A percentile compares a stretch with the other conserved stretches of the same genome.
These are phyloP conservation scores for Listronotus oregonensis DNA, from an alignment of 1,140 invertebrate genomes.

Conservation along the genomic window DNA sequence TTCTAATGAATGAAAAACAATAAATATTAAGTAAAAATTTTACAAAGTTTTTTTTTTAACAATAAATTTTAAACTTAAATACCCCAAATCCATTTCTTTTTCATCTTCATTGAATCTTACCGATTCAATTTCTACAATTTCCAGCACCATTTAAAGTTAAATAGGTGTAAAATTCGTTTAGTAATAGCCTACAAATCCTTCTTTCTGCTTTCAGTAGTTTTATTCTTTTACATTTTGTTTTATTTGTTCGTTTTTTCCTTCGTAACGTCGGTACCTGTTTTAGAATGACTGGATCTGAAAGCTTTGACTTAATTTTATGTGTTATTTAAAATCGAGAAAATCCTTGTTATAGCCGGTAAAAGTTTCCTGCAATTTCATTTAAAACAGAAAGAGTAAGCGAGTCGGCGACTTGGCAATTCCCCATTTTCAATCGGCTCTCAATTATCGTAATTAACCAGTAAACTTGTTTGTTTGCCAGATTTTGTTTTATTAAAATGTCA, in stretches of 20 bases:
- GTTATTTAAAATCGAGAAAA: constrained; percentile 46
- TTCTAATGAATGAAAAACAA: too few species aligned
- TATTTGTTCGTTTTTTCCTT: constrained; percentile 19
- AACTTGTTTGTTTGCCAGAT: neutral
- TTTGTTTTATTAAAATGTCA: constrained; percentile 21
- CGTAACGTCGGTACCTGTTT: constrained; percentile 29
- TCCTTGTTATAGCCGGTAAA: constrained; percentile 41
- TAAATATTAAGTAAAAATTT: too few species aligned
- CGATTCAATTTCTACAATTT: constrained; percentile 42
- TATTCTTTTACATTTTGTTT: constrained; percentile 36
- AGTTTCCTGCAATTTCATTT: constrained; percentile 45
- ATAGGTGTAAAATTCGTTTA: constrained; percentile 56
- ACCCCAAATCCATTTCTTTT: constrained; percentile 3
- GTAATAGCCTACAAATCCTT: constrained; percentile 52
- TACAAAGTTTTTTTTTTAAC: too few species aligned
- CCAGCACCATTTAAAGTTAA: constrained; percentile 51
- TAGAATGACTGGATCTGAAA: constrained; percentile 35
- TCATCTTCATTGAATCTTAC: constrained; percentile 33
- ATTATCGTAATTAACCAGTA: constrained; percentile 48
- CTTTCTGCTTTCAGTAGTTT: constrained; percentile 37
- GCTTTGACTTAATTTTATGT: constrained; percentile 49
- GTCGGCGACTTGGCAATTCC: constrained; percentile 24
- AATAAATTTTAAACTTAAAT: too few species aligned
- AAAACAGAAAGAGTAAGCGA: constrained; percentile 21
- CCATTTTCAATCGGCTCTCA: constrained; percentile 42